phyloP scores from a whole-genome alignment of 2,797 vertebrate genomes.

The Propithecus perrieri region DNA sequence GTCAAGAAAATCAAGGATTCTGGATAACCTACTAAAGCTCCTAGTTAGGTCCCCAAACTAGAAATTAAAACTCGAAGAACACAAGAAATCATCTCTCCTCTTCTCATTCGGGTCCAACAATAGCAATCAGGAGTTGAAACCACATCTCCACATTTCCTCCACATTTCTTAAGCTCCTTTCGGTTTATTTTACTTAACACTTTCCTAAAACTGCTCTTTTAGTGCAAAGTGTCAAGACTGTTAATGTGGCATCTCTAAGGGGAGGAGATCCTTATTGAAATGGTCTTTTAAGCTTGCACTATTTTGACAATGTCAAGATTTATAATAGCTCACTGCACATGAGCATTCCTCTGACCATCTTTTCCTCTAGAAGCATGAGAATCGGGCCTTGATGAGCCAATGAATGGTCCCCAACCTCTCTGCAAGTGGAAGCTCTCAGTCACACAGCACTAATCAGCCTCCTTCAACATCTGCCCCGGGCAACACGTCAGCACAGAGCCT shows the following conservation, averaged over 20 bases:
- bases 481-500: background rate
- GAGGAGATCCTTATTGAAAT: background rate
- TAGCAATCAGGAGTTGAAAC: background rate
- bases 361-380: background rate
- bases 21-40: background rate
- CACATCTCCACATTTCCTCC: background rate
- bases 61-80: slow-evolving; percentile 21
- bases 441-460: background rate
- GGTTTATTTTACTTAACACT: slow-evolving; percentile 44
- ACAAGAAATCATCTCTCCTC: background rate
- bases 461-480: background rate
- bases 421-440: background rate
- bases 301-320: slow-evolving; percentile 27
- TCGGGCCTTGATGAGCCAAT: background rate
- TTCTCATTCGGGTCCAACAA: background rate
- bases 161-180: background rate
- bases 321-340: background rate
- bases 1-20: slow-evolving; percentile 23
- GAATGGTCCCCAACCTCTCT: background rate
- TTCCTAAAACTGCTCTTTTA: slow-evolving; percentile 16
- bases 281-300: background rate
- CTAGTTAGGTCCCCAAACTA: background rate
- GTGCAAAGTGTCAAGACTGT: background rate
- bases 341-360: background rate
- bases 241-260: background rate